Evolutionary conservation across 2,888 invertebrate species (phyloP), one percentile per base, ranked within the genome.

Genomic region (Augiades crinisus): DNA sequence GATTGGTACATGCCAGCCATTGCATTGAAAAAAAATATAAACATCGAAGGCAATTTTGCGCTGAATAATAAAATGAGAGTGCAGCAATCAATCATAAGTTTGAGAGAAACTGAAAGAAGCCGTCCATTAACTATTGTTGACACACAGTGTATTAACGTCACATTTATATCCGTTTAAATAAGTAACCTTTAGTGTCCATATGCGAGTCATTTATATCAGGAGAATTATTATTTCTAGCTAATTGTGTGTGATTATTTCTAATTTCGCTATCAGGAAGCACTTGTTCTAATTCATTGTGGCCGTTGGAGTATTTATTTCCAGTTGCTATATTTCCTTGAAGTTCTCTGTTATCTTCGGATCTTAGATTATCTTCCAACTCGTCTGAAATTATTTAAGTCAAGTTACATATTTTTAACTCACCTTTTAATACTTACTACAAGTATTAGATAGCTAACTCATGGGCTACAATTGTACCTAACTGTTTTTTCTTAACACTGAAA

Each of bases 261-360:
- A 62, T 81, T 81, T 85, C 81, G 81, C 82, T 77, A 61, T 68
- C 61, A 59, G 85, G 83, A 82, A 85, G 79, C 78, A 73, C 79
- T 63, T 73, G 27, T 14, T 33, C 16, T 12, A 10, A 33, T n/a
- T 49, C 40, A 2, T 33, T n/a, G 8, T 22, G 22, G 21, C 31
- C 13, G 33, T 24, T 40, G 21, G 47, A 31, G 21, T 49, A 40
- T 24, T n/a, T 27, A 40, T 16, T 40, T 2, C n/a, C 24, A 24
- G 14, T 40, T 27, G n/a, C 24, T 8, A n/a, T 40, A 19, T 22
- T 40, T 14, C 14, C 27, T 27, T 5, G 8, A 16, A 8, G 2
- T 17, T 24, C 30, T 33, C 5, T 19, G 10, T 33, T 12, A 2
- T 13, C 17, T 22, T 14, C 40, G 7, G 10, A 16, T 21, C 7